Evolutionary conservation across 1,140 invertebrate species (phyloP).

Genomic region (Drosophila quadrilineata): DNA sequence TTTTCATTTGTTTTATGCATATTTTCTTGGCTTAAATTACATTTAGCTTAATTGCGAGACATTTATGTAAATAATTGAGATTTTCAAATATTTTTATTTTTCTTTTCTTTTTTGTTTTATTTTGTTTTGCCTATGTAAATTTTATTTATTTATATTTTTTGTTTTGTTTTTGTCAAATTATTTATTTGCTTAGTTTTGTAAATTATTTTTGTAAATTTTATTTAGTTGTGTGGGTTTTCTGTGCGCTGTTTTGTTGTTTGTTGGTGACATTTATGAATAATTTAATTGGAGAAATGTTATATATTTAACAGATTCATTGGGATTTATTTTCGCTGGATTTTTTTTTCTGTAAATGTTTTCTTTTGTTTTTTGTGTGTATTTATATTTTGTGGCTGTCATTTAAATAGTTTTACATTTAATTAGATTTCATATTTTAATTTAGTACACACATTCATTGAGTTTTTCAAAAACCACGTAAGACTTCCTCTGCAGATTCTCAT

Average conservation of each 20-base stretch:
- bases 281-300: constrained; percentile 58
- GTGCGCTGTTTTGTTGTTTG: constrained; percentile 29
- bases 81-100: constrained; percentile 39
- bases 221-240: constrained; percentile 60
- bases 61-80: constrained; percentile 80
- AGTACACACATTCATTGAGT: constrained; percentile 74
- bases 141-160: constrained; percentile 64
- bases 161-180: constrained; percentile 40
- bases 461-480: constrained; percentile 70
- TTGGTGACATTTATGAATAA: constrained; percentile 27
- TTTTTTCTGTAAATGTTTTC: no score
- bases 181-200: constrained; percentile 22
- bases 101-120: constrained; percentile 21
- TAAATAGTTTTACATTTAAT: constrained; percentile 60
- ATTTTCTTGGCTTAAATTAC: constrained; percentile 64
- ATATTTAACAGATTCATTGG: constrained; percentile 42
- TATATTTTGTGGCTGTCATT: constrained; percentile 15
- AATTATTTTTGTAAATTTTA: constrained; percentile 65
- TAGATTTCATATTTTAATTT: constrained; percentile 46
- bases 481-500: constrained; percentile 28
- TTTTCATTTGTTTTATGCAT: constrained; percentile 42
- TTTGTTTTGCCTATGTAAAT: constrained; percentile 68
- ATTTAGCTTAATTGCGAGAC: constrained; percentile 77
- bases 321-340: no score
- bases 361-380: constrained; percentile 10